Base-by-base conservation (phyloP, 2,797 vertebrate genomes). In the Synaphobranchus kaupii region DNA sequence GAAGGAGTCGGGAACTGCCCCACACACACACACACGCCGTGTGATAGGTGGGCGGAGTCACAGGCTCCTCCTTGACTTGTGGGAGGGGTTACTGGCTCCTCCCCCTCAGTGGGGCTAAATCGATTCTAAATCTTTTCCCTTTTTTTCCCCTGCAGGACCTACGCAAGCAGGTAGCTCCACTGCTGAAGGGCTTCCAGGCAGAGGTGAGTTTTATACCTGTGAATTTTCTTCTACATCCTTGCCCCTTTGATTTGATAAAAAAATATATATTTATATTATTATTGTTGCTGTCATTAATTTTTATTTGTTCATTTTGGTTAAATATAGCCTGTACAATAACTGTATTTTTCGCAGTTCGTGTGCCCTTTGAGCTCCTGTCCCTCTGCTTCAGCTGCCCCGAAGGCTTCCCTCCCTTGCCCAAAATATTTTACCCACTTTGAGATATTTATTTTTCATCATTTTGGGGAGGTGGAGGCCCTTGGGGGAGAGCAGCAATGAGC, bases 121-220 rank as follows among this genome's bases (percentile, higher is more conserved):
- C 25, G 68, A 44, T 87, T 31, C 71, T 39, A 28, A 76, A 58
- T 54, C 4, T 3, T 87, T 48, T 80, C 89, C 90, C 90, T 88
- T 85, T 88, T 89, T 85, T 84, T 13, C 87, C 87, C 0, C 39
- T 84, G 87, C 90, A 98, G 97, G 97, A 98, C 94, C 94, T 98
- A 93, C 97, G 97, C 92, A 97, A 98, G 96, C 96, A 97, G 96
- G 97, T 97, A 96, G 97, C 97, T 90, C 97, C 97, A 0, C 93
- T 98, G 88, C 94, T 98, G 93, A 97, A 98, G 94, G 97, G 97
- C 94, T 98, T 98, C 94, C 97, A 98, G 93, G 96, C 97, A 90
- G 97, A 98, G 97, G 97, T 98, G 95, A 97, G 96, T 90, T 0
- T n/a, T 15, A 13, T 39, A 47, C 83, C 17, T 48, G 54, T 84